Percentiles rank a stretch among this genome's conserved stretches.
Conservation (phyloP, 2,113 vertebrate genomes). For the Castor canadensis region DNA sequence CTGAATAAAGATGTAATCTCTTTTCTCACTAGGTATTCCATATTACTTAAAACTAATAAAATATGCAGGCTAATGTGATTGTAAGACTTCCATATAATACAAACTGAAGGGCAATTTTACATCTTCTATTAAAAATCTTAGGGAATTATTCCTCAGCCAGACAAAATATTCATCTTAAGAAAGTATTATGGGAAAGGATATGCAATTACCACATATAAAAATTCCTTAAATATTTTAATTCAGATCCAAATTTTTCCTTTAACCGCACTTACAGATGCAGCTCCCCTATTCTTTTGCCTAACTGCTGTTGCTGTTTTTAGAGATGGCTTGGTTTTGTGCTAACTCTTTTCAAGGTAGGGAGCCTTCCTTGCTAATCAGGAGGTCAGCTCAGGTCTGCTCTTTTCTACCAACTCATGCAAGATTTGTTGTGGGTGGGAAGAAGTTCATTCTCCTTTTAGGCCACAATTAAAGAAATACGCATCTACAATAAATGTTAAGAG, state of each 20-base stretch:
- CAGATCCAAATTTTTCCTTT: background rate
- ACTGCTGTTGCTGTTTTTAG: background rate
- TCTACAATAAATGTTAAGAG: background rate
- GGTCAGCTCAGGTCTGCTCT: background rate
- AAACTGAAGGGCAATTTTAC: background rate
- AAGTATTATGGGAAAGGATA: background rate
- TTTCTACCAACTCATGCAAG: background rate
- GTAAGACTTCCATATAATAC: background rate
- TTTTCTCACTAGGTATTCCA: background rate
- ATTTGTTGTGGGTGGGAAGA: background rate
- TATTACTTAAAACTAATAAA: slow-evolving; percentile 17
- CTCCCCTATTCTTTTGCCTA: background rate
- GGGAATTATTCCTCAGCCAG: background rate
- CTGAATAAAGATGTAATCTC: background rate
- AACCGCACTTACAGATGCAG: background rate
- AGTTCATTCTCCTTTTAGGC: background rate
- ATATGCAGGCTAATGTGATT: background rate
- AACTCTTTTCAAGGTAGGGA: background rate
- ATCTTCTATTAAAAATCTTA: slow-evolving; percentile 32
- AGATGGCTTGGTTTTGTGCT: background rate
- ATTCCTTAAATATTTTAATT: background rate
- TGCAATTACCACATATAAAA: background rate
- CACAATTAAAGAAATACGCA: background rate
- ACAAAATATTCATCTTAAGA: background rate
- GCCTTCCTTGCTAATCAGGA: background rate